Evolutionary conservation across 2,113 vertebrate species (phyloP).

Genomic region (Grus americana): DNA sequence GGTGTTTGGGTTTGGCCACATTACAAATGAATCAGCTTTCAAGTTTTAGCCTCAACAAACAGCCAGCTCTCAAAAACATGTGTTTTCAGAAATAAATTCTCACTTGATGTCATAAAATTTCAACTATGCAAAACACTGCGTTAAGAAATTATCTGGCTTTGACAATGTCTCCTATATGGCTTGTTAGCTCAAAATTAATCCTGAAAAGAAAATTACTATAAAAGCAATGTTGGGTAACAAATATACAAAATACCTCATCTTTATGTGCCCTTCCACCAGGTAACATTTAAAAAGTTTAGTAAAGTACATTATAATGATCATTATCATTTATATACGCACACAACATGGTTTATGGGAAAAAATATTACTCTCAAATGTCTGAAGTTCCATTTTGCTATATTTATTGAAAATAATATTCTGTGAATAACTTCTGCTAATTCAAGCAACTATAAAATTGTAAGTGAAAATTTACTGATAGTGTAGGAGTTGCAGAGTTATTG

Average conservation of each 20-base stretch:
- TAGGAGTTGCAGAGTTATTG: neutral
- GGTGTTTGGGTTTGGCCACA: neutral
- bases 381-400: neutral
- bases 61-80: neutral
- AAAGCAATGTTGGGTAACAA: neutral
- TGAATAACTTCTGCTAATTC: conserved; percentile 37
- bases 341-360: neutral
- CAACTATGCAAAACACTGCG: neutral
- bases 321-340: neutral
- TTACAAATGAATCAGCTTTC: neutral
- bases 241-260: neutral
- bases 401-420: neutral
- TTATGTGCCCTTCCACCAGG: neutral
- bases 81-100: neutral
- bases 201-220: neutral
- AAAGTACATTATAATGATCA: neutral
- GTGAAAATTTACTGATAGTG: neutral
- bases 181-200: neutral
- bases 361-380: neutral
- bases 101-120: neutral
- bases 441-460: conserved; percentile 17
- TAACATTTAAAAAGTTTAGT: neutral
- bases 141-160: neutral
- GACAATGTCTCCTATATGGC: neutral
- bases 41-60: neutral